Evolutionary conservation across 1,140 invertebrate genomes (phyloP), one percentile per base, ranked within the genome.

Genomic region (Odontomachus brunneus): DNA sequence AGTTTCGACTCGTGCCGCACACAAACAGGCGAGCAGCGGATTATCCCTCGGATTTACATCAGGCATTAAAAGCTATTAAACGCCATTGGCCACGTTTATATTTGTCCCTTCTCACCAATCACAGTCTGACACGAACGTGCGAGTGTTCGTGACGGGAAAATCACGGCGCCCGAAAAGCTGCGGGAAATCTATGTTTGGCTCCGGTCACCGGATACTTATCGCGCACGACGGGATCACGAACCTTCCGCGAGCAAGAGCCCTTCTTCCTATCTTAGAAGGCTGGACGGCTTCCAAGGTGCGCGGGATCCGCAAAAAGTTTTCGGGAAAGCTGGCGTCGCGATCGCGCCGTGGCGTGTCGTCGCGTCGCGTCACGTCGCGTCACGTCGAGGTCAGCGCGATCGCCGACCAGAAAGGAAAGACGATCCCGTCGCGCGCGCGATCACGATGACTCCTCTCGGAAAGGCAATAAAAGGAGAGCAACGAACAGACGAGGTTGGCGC

Each of bases 391-490:
- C 71, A 59, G 53, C 48, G 71, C 55, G 59, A 82, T 82, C 59
- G 78, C 65, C 60, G 24, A 66, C 57, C 80, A 73, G 83, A 69
- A 69, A 71, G 65, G 22, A 84, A 63, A 80, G 75, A 71, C 63
- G 74, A 81, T 80, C 62, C 66, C 26, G 24, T 51, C 29, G 29
- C 5, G 5, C 2, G 29, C 26, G 44, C 33, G 75, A 80, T 71
- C 51, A 29, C 33, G 53, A 80, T 71, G 65, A 78, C 33, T 80
- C 60, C 60, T 66, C 85, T 80, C 48, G 83, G 83, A 84, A 84
- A 87, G 88, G 83, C 82, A 88, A 89, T 83, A 87, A 88, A 85
- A 89, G 82, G 80, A 89, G 84, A 84, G 38, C 33, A 66, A 66
- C 67, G 76, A 71, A 69, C 53, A 82, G 60, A 84, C 72, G 81